These are phyloP conservation scores for Dasypogon diadema DNA, from an alignment of 2,888 invertebrate genomes.

Conservation along the genomic window DNA sequence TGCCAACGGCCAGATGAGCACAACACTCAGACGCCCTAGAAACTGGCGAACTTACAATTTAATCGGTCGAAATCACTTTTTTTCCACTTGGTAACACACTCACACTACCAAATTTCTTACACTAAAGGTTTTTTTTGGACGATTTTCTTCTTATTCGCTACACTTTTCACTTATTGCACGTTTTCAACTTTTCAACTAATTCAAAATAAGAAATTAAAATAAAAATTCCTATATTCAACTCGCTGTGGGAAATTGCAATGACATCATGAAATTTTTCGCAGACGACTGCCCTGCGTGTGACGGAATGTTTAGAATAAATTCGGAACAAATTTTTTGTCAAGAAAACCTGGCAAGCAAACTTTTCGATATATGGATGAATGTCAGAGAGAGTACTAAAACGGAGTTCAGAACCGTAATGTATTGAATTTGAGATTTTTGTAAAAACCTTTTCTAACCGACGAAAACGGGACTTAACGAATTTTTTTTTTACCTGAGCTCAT, in stretches of 20 bases:
- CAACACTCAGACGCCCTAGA: constrained; percentile 29
- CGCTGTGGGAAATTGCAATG: constrained; percentile 50
- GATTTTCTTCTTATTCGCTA: constrained; percentile 27
- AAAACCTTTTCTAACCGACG: too few species aligned
- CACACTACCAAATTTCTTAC: constrained; percentile 44
- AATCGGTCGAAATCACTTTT: background rate
- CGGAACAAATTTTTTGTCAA: constrained; percentile 5
- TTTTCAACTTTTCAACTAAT: constrained; percentile 31
- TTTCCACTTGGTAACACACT: constrained; percentile 46
- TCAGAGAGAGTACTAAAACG: too few species aligned
- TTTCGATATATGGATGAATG: too few species aligned
- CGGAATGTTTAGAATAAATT: constrained; percentile 55
- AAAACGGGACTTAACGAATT: too few species aligned
- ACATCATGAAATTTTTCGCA: constrained; percentile 53
- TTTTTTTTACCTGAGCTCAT: too few species aligned
- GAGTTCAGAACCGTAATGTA: too few species aligned
- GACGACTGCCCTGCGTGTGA: constrained; percentile 50
- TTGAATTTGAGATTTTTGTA: too few species aligned
- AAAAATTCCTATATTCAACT: constrained; percentile 42
- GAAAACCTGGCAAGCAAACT: background rate
- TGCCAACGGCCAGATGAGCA: constrained; percentile 4
- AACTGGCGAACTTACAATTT: constrained; percentile 11
- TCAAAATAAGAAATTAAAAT: constrained; percentile 50
- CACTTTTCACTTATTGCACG: constrained; percentile 1
- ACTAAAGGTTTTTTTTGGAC: constrained; percentile 28